Percentiles rank a stretch among this genome's conserved stretches.
Conservation (phyloP, 2,113 vertebrate genomes). For the Mustela lutreola region DNA sequence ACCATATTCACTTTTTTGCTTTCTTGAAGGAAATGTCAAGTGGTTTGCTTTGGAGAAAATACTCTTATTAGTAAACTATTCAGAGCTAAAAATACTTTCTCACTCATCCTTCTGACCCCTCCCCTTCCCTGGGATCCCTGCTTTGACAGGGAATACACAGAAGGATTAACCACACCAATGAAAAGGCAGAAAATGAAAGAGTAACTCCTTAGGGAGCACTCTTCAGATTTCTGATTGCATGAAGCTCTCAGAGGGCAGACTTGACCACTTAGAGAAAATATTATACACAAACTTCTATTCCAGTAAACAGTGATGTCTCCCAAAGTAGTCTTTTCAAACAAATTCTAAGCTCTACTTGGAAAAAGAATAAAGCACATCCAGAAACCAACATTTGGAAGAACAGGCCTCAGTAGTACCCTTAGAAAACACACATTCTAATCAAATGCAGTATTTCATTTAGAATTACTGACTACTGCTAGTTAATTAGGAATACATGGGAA, state of each 20-base stretch:
- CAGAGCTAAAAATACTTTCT: background rate
- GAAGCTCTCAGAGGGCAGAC: slow-evolving; percentile 9
- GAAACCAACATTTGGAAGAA: background rate
- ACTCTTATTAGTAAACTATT: background rate
- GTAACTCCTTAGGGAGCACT: background rate
- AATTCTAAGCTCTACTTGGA: slow-evolving; percentile 10
- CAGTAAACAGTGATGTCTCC: background rate
- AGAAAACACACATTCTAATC: background rate
- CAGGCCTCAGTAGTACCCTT: background rate
- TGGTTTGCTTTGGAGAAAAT: slow-evolving; percentile 49
- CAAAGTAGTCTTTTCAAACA: background rate
- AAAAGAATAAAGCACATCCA: background rate
- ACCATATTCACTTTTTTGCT: slow-evolving; percentile 16
- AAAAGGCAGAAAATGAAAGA: background rate
- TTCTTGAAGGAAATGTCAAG: background rate
- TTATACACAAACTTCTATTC: background rate
- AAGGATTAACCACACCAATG: background rate
- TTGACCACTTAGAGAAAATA: background rate
- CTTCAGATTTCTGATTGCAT: background rate
- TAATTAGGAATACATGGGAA: background rate
- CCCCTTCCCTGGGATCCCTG: background rate
- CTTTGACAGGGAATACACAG: slow-evolving; percentile 25
- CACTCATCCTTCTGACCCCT: background rate
- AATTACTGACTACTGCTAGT: background rate
- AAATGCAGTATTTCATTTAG: background rate